Conservation (phyloP, 2,113 vertebrate genomes). For the zebrafish (Danio rerio) region GRCz12tu NC_133184.1:43695001-43695500, state of each 20-base stretch:
- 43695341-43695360: conserved; percentile 38
- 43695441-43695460: too few relatives aligned
- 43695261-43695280: conserved; percentile 61
- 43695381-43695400: neutral
- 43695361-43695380: neutral
- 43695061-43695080: too few relatives aligned
- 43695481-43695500: neutral
- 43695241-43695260: conserved; percentile 34
- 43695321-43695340: conserved; percentile 63
- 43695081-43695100: neutral
- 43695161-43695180: neutral
- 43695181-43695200: neutral
- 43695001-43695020: too few relatives aligned
- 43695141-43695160: neutral
- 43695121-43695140: neutral
- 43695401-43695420: neutral
- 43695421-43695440: neutral
- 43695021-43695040: too few relatives aligned
- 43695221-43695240: conserved; percentile 10
- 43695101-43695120: neutral
- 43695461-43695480: neutral
- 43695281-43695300: conserved; percentile 66
- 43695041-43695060: too few relatives aligned
- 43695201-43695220: neutral
- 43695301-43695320: conserved; percentile 63